These are phyloP conservation scores for Stramonita haemastoma DNA, from an alignment of 2,888 invertebrate species.

Conservation along the genomic window DNA sequence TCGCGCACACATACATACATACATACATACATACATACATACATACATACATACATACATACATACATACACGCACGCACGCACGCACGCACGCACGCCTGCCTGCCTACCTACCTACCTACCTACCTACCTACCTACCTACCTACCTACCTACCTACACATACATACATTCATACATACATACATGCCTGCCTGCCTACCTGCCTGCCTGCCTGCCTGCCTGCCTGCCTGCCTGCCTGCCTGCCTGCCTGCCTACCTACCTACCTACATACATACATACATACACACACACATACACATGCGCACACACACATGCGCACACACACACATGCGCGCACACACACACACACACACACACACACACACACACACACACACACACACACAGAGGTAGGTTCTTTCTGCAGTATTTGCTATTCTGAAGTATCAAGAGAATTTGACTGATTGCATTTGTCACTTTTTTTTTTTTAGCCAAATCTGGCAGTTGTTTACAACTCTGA, in stretches of 20 bases:
- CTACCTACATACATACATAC: background rate
- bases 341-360: conserved; percentile 8
- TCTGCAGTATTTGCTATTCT: no score
- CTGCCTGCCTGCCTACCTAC: no score
- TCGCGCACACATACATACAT: background rate
- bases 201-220: no score
- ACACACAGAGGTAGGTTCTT: no score
- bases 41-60: conserved; percentile 6
- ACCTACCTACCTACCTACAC: background rate
- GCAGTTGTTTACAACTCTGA: no score
- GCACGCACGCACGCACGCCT: background rate
- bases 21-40: conserved; percentile 8
- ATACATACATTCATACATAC: background rate
- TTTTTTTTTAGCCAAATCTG: no score
- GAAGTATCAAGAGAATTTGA: no score
- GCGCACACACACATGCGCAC: background rate
- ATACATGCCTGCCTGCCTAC: background rate
- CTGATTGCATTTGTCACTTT: no score
- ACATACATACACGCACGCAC: background rate
- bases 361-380: background rate
- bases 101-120: no score
- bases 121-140: background rate
- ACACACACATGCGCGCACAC: background rate
- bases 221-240: no score
- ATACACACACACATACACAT: conserved; percentile 17